A percentile compares a stretch with the other conserved stretches of the same genome.
phyloP scores from a whole-genome alignment of 2,797 vertebrate species.

The Clarias fuscus region DNA sequence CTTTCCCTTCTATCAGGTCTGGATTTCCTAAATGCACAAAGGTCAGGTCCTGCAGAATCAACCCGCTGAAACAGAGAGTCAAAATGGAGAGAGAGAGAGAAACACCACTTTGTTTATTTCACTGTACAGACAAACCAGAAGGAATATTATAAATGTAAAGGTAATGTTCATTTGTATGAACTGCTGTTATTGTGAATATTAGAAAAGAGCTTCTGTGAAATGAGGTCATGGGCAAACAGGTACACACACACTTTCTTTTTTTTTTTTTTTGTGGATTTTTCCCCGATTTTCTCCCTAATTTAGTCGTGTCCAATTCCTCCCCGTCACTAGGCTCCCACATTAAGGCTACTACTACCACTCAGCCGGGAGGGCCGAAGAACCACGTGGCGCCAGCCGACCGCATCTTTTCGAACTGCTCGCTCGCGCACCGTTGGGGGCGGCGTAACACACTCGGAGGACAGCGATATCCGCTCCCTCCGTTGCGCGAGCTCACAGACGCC shows the following conservation, averaged over 20 bases:
- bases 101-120: not conserved
- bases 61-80: conserved; percentile 76
- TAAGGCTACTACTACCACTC: too few species aligned
- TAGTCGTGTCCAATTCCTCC: too few species aligned
- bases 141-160: not conserved
- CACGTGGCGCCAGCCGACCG: too few species aligned
- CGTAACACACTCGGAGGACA: too few species aligned
- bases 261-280: too few species aligned
- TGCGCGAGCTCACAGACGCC: too few species aligned
- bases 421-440: too few species aligned
- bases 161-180: not conserved
- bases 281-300: too few species aligned
- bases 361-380: too few species aligned
- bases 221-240: not conserved
- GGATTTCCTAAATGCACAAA: conserved; percentile 98
- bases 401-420: too few species aligned
- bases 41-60: conserved; percentile 96
- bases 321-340: too few species aligned
- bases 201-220: not conserved
- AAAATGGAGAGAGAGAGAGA: not conserved
- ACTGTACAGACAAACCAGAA: not conserved
- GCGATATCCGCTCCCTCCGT: too few species aligned
- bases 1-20: conserved; percentile 92
- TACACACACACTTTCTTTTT: not conserved
- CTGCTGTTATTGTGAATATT: not conserved